These are phyloP conservation scores for Dryobotodes eremita DNA, from an alignment of 2,888 invertebrate species.

Conservation along the genomic window DNA sequence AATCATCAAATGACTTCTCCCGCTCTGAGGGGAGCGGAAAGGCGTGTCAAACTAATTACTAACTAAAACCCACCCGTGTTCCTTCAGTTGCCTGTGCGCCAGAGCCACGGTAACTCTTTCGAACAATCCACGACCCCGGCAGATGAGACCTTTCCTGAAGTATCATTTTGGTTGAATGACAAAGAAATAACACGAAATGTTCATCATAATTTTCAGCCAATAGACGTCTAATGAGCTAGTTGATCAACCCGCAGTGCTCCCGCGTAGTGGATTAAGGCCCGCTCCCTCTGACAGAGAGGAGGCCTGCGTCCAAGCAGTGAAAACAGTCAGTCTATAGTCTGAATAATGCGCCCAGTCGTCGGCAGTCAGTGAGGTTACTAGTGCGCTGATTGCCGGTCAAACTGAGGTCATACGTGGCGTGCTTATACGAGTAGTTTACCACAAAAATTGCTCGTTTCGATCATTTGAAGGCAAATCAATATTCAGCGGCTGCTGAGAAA, in stretches of 20 bases:
- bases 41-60: no score
- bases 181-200: no score
- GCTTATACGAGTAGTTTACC: no score
- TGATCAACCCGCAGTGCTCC: not conserved
- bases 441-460: not conserved
- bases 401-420: fast-evolving
- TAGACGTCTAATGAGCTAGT: not conserved
- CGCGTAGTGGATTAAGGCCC: not conserved
- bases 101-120: no score
- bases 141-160: no score
- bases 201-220: not conserved
- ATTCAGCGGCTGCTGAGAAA: not conserved
- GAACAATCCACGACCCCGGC: no score
- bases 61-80: no score
- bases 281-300: not conserved
- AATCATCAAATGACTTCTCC: no score
- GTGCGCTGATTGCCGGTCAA: not conserved
- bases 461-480: not conserved
- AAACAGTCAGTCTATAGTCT: not conserved
- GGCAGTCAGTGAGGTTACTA: not conserved
- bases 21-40: no score
- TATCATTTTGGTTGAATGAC: not conserved
- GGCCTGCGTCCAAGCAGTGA: not conserved
- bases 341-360: not conserved
- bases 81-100: no score